A percentile compares a stretch with the other conserved stretches of the same genome.
These are phyloP conservation scores for Gymnocephalus cernua DNA, from an alignment of 2,113 vertebrate genomes.

Conservation along the genomic window DNA sequence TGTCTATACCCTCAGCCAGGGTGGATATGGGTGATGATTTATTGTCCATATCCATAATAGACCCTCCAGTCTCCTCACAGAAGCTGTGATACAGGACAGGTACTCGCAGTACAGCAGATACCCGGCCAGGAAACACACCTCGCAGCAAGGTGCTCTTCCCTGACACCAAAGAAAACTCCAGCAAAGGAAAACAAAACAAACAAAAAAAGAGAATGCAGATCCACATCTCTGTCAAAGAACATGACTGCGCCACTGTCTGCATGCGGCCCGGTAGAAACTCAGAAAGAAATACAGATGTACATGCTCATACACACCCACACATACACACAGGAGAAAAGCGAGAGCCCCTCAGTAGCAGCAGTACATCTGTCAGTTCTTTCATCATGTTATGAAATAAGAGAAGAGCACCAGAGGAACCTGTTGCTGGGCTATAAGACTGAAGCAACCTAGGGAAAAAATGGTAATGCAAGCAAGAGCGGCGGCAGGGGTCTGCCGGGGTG, in stretches of 20 bases:
- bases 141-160: conserved; percentile 61
- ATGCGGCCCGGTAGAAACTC: conserved; percentile 11
- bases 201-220: conserved; percentile 31
- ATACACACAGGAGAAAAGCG: conserved; percentile 17
- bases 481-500: conserved; percentile 77
- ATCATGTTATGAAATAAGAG: conserved; percentile 76
- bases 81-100: conserved; percentile 64
- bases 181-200: conserved; percentile 79
- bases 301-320: conserved; percentile 21
- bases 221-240: conserved; percentile 28
- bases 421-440: conserved; percentile 80
- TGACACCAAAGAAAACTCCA: conserved; percentile 67
- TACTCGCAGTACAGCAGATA: conserved; percentile 73
- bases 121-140: conserved; percentile 84
- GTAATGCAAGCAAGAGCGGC: conserved; percentile 70
- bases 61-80: conserved; percentile 58
- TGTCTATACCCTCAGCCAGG: conserved; percentile 72
- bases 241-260: conserved; percentile 7
- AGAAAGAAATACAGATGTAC: conserved; percentile 27
- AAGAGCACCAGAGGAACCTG: conserved; percentile 74
- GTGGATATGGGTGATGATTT: conserved; percentile 86
- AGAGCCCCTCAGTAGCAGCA: conserved; percentile 52
- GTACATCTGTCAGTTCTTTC: conserved; percentile 72
- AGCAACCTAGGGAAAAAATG: conserved; percentile 76
- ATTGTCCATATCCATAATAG: conserved; percentile 82